These are phyloP conservation scores for Mycteria americana DNA, from an alignment of 2,797 vertebrate species.

Conservation along the genomic window DNA sequence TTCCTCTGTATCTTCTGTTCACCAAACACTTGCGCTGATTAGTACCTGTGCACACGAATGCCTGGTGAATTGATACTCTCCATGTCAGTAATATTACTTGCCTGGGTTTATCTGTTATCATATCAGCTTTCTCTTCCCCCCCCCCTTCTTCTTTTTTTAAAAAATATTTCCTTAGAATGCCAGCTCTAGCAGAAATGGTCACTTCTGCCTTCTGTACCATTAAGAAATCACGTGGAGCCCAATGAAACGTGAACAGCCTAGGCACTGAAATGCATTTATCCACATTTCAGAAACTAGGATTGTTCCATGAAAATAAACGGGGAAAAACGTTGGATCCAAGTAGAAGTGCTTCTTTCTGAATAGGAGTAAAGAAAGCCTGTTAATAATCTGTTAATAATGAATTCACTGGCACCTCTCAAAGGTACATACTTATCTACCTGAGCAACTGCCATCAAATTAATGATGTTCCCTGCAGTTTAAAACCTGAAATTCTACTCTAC, in stretches of 20 bases:
- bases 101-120: background rate
- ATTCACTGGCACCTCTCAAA: background rate
- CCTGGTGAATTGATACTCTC: background rate
- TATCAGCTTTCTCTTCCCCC: background rate
- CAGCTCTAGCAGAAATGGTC: background rate
- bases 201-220: background rate
- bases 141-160: background rate
- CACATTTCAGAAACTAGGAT: background rate
- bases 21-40: background rate
- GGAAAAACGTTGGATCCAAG: background rate
- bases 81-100: accelerated
- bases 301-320: background rate
- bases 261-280: background rate
- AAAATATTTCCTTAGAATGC: background rate
- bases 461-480: background rate
- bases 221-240: background rate
- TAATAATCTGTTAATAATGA: background rate
- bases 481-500: background rate
- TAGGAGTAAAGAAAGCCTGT: background rate
- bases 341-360: background rate
- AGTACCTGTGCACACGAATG: accelerated
- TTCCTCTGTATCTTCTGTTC: background rate
- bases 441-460: background rate
- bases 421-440: background rate
- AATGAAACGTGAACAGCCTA: background rate